Evolutionary conservation across 1,140 invertebrate species (phyloP).

Genomic region (Ceratina japonica): DNA sequence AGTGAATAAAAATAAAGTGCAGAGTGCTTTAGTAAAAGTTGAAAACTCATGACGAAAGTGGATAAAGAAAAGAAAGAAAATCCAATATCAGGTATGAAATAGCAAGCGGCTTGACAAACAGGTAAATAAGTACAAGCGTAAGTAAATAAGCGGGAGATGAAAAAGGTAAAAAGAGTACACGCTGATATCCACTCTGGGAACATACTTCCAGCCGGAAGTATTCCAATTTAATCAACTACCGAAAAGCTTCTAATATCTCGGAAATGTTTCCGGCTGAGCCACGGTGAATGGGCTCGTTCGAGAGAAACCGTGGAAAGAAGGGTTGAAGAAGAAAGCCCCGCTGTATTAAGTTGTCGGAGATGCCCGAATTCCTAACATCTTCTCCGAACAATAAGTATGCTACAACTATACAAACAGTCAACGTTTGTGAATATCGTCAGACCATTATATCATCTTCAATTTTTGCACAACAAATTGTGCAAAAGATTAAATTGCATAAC

Average conservation of each 20-base stretch:
- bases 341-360: not conserved
- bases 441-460: no score
- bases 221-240: constrained; percentile 40
- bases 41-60: not conserved
- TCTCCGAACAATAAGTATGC: not conserved
- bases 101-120: constrained; percentile 21
- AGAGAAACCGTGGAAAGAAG: not conserved
- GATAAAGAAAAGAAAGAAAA: not conserved
- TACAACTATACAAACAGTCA: no score
- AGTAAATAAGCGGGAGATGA: not conserved
- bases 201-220: constrained; percentile 4
- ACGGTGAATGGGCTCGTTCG: not conserved
- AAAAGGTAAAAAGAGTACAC: not conserved
- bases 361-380: no score
- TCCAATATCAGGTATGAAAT: constrained; percentile 15
- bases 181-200: constrained; percentile 15
- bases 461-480: no score
- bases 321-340: not conserved
- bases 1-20: not conserved
- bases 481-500: no score
- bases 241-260: constrained; percentile 42
- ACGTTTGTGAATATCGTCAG: no score
- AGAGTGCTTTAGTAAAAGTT: not conserved
- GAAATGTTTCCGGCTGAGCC: not conserved
- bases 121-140: not conserved